These are phyloP conservation scores for Pollenia griseotomentosa DNA, from an alignment of 2,888 invertebrate species.

Conservation along the genomic window DNA sequence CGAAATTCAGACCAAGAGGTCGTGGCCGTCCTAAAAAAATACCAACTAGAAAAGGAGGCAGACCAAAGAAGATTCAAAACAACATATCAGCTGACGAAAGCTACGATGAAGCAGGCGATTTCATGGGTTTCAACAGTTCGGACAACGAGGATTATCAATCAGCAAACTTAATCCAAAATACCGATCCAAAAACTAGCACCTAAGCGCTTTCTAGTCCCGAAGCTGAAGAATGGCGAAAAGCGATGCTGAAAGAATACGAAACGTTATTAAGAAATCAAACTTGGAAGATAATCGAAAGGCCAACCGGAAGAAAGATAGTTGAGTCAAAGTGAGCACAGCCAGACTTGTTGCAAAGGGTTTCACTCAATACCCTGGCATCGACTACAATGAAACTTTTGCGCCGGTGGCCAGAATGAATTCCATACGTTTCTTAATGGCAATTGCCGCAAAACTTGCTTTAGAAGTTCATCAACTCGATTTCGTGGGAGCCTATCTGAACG, in stretches of 20 bases:
- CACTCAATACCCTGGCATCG: slow-evolving; percentile 73
- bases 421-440: slow-evolving; percentile 72
- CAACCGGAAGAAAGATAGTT: slow-evolving; percentile 74
- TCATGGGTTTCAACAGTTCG: neutral
- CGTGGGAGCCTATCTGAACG: slow-evolving; percentile 74
- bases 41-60: slow-evolving; percentile 28
- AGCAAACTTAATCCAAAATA: too few species aligned
- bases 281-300: slow-evolving; percentile 75
- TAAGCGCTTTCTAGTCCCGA: too few species aligned
- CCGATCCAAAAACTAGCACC: too few species aligned
- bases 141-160: too few species aligned
- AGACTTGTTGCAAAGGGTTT: slow-evolving; percentile 78
- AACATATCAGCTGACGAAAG: neutral
- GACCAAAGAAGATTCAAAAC: slow-evolving; percentile 30
- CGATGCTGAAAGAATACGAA: slow-evolving; percentile 62
- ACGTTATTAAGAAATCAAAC: slow-evolving; percentile 55
- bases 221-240: too few species aligned
- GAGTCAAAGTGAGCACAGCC: slow-evolving; percentile 77
- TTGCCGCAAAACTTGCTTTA: slow-evolving; percentile 69
- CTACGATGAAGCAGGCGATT: neutral
- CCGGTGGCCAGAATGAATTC: slow-evolving; percentile 73
- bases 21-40: slow-evolving; percentile 36
- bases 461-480: slow-evolving; percentile 74
- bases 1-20: neutral
- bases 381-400: too few species aligned